Evolutionary conservation across 2,113 vertebrate genomes (phyloP), one percentile per base, ranked within the genome.

Genomic region (Notothenia coriiceps): DNA sequence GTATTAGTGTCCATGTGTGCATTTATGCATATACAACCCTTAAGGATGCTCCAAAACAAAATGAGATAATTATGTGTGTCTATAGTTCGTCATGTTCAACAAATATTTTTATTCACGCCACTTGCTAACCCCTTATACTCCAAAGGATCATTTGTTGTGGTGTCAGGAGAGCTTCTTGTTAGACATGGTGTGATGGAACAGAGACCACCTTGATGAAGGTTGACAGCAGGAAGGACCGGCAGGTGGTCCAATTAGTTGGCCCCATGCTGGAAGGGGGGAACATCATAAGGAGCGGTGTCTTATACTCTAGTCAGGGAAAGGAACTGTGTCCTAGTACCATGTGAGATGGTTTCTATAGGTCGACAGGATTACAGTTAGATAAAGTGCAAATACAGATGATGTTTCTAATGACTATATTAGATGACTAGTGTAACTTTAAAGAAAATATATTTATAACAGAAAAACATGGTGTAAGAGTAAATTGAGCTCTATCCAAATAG

Each of bases 171-270:
- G 75, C 62, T 63, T 63, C 70, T 85, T 64, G 64, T 82, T 74
- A 69, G 59, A 79, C 69, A 68, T 33, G 56, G n/a, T 64, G 81
- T 47, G 52, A 76, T 46, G 69, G 74, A 89, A 86, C 80, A 87
- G 80, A 85, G 75, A 84, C 57, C 80, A 71, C 74, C 85, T 88
- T 79, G 71, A 85, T 67, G 61, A 77, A 59, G 72, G 51, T 81
- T 70, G 84, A 84, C 79, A 79, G 84, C 74, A 83, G 73, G 70
- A 70, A 68, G 40, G 59, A 68, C 71, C 70, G 75, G 68, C 77
- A 73, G 84, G 85, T 62, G 77, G 79, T 86, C 88, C 81, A 84
- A 86, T 92, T 91, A 88, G 80, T 59, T 14, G 40, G 77, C 46
- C 22, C 35, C 88, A 78, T 70, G 73, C 84, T 78, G 89, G 22